Evolutionary conservation across 2,113 vertebrate species (phyloP).

Genomic region (Helogale parvula): DNA sequence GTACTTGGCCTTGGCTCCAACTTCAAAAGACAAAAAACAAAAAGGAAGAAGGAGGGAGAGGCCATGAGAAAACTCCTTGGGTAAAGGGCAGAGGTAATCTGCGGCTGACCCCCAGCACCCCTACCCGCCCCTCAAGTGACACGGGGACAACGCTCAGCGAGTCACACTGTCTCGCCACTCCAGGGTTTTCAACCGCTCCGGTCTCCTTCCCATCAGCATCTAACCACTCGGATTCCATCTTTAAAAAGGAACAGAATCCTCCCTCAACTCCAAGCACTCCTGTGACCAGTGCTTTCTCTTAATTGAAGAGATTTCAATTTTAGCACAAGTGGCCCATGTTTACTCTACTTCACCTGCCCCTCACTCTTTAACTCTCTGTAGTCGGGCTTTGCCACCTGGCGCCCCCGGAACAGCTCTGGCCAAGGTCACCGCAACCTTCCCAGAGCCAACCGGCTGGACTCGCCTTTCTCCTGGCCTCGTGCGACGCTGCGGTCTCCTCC

Average conservation of each 20-base stretch:
- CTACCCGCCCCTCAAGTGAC: too few relatives aligned
- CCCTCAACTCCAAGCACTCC: neutral
- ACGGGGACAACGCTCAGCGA: neutral
- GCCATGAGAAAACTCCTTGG: neutral
- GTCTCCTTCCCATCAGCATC: neutral
- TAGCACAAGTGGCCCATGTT: neutral
- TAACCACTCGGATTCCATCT: neutral
- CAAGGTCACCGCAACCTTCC: neutral
- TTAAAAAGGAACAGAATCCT: neutral
- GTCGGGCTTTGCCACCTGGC: neutral
- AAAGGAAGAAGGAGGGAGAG: neutral
- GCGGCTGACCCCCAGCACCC: too few relatives aligned
- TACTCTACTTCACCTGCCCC: neutral
- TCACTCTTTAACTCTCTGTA: too few relatives aligned
- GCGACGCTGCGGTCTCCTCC: neutral
- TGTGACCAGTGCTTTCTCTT: neutral
- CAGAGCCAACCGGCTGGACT: neutral
- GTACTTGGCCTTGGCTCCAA: neutral
- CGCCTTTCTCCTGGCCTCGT: neutral
- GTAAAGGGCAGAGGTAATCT: neutral
- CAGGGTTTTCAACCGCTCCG: neutral
- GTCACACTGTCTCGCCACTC: neutral
- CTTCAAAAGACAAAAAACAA: neutral
- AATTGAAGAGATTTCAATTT: neutral
- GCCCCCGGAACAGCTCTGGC: too few relatives aligned